Percentiles rank a stretch among this genome's conserved stretches.
phyloP scores from a whole-genome alignment of 2,113 vertebrate genomes.

The Pithys albifrons region DNA sequence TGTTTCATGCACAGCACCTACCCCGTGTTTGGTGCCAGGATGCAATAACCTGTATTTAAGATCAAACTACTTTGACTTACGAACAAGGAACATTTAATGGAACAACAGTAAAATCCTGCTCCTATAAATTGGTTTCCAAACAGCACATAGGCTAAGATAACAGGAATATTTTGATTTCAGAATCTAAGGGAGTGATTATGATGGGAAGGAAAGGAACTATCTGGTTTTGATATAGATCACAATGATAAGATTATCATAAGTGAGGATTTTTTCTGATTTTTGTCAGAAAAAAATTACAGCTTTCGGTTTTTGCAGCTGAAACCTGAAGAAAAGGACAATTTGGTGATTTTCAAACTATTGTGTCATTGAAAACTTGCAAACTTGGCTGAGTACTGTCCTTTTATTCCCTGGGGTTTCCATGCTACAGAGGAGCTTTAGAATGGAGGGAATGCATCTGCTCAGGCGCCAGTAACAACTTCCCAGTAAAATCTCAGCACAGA shows the following conservation, averaged over 20 bases:
- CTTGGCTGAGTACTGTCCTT: not conserved
- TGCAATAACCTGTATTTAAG: not conserved
- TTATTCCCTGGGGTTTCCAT: not conserved
- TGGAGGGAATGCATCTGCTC: not conserved
- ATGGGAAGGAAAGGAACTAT: not conserved
- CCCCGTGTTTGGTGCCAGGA: not conserved
- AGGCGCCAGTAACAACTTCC: not conserved
- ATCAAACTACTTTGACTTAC: not conserved
- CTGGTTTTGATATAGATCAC: not conserved
- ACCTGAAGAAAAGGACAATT: not conserved
- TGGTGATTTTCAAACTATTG: not conserved
- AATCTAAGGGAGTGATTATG: not conserved
- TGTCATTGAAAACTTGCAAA: not conserved
- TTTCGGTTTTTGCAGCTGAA: not conserved
- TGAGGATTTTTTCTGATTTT: not conserved
- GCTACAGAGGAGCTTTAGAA: not conserved
- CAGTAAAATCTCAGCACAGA: not conserved
- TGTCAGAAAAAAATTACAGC: not conserved
- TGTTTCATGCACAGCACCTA: not conserved
- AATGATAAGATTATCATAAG: not conserved
- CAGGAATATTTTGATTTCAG: not conserved
- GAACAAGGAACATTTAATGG: not conserved
- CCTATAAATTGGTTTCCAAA: not conserved
- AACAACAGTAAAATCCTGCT: not conserved
- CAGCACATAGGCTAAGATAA: not conserved